Evolutionary conservation across 2,888 invertebrate genomes (phyloP).

Genomic region (Choreutis nemorana): DNA sequence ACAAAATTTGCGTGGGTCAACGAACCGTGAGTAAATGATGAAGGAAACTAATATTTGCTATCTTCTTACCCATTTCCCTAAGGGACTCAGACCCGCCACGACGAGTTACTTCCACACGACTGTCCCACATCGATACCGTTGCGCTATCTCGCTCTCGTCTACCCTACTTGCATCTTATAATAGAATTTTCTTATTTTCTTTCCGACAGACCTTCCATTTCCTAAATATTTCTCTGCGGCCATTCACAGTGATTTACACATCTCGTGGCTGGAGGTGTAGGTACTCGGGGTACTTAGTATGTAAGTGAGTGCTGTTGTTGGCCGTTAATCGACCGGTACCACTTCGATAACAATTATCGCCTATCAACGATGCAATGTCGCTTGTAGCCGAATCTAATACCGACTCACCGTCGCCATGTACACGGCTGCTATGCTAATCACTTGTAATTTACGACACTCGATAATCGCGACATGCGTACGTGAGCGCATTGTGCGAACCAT

Average conservation of each 20-base stretch:
- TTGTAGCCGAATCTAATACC: conserved; percentile 54
- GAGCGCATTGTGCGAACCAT: conserved; percentile 49
- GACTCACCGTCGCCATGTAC: conserved; percentile 38
- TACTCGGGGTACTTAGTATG: conserved; percentile 35
- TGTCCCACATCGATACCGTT: conserved; percentile 21
- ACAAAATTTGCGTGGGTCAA: conserved; percentile 52
- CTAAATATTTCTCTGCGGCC: no score
- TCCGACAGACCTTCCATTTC: background rate
- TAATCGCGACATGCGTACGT: conserved; percentile 61
- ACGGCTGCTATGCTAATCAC: conserved; percentile 59
- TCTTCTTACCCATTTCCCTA: conserved; percentile 47
- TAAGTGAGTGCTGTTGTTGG: conserved; percentile 26
- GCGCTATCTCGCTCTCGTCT: background rate
- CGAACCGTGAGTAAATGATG: conserved; percentile 45
- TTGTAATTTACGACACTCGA: conserved; percentile 56
- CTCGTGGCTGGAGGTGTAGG: no score
- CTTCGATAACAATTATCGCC: conserved; percentile 54
- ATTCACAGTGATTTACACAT: no score
- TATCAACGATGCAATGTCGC: conserved; percentile 48
- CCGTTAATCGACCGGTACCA: conserved; percentile 62
- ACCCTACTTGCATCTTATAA: background rate
- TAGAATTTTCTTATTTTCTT: background rate
- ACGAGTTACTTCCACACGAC: conserved; percentile 45
- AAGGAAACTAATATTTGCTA: conserved; percentile 57
- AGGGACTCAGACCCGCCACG: conserved; percentile 40